Evolutionary conservation across 2,797 vertebrate species (phyloP).

Genomic region (Tympanoctomys barrerae): DNA sequence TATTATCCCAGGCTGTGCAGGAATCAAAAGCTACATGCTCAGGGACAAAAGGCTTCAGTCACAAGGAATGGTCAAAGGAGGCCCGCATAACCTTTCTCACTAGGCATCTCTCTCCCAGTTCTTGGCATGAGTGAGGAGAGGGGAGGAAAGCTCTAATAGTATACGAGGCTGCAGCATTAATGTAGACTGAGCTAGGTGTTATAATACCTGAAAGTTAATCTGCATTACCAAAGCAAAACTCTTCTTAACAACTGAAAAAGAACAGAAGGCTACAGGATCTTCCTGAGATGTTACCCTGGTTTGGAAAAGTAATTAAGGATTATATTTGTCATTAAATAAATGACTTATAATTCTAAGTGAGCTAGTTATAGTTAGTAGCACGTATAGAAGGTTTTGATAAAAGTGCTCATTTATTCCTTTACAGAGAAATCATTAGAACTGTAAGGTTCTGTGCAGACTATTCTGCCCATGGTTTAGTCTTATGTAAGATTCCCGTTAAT

Average conservation of each 20-base stretch:
- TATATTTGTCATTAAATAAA: slow-evolving; percentile 32
- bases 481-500: slow-evolving; percentile 7
- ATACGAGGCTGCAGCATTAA: background rate
- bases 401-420: slow-evolving; percentile 37
- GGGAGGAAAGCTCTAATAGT: background rate
- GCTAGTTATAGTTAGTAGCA: background rate
- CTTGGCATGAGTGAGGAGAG: background rate
- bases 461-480: too few species aligned
- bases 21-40: too few species aligned
- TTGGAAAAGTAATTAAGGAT: background rate
- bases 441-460: background rate
- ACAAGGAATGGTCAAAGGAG: too few species aligned
- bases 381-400: slow-evolving; percentile 24
- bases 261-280: background rate
- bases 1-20: too few species aligned
- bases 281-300: background rate
- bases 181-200: background rate
- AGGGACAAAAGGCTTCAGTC: too few species aligned
- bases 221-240: background rate
- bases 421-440: background rate
- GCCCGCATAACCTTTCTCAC: too few species aligned
- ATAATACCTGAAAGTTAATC: slow-evolving; percentile 20
- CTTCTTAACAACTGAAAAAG: slow-evolving; percentile 26
- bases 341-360: background rate
- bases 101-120: background rate